Percentiles rank a stretch among this genome's conserved stretches.
Evolutionary conservation across 2,888 invertebrate species (phyloP).

Genomic region (Phengaris arion): DNA sequence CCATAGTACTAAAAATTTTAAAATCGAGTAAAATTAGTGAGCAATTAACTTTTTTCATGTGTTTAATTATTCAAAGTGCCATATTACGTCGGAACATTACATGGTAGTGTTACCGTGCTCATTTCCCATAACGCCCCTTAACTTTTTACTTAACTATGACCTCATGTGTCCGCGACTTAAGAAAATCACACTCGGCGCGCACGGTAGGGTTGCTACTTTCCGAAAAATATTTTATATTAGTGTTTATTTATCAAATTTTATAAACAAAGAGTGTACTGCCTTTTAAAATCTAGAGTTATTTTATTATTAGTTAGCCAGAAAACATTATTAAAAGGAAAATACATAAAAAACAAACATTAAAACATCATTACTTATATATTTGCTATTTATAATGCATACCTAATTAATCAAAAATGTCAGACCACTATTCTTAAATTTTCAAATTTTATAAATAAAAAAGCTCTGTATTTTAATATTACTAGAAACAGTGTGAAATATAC

Average conservation of each 20-base stretch:
- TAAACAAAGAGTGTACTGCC: no score
- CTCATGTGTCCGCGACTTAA: constrained; percentile 78
- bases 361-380: no score
- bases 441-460: not conserved
- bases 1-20: constrained; percentile 35
- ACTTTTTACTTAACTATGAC: constrained; percentile 78
- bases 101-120: constrained; percentile 74
- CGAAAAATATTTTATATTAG: no score
- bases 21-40: constrained; percentile 38
- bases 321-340: no score
- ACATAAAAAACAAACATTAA: no score
- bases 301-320: no score
- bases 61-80: constrained; percentile 59
- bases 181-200: constrained; percentile 74
- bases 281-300: no score
- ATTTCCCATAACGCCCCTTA: constrained; percentile 79
- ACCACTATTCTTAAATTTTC: not conserved
- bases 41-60: constrained; percentile 50
- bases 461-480: not conserved
- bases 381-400: no score
- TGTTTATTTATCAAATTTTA: no score
- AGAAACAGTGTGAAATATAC: no score
- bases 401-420: no score
- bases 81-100: constrained; percentile 64
- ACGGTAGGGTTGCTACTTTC: constrained; percentile 58